These are phyloP conservation scores for Aselliscus stoliczkanus DNA, from an alignment of 2,797 vertebrate species.

Conservation along the genomic window DNA sequence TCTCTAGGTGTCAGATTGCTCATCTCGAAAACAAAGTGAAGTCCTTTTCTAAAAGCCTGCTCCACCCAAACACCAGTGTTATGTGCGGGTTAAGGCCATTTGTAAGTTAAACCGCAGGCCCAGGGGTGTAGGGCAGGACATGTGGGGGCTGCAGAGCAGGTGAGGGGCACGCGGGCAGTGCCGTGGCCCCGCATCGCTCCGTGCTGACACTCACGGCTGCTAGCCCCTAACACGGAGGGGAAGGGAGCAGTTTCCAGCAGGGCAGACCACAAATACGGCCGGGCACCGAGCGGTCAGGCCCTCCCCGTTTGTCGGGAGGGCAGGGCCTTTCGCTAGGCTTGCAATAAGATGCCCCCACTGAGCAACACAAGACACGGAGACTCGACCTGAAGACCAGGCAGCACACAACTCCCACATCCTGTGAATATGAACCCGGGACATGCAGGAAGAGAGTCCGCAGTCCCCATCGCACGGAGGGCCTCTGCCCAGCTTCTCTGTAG, in stretches of 20 bases:
- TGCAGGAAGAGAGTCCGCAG: background rate
- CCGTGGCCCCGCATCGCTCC: rapidly evolving
- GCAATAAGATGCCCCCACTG: background rate
- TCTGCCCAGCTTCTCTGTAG: rapidly evolving
- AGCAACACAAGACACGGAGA: background rate
- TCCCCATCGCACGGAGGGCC: rapidly evolving
- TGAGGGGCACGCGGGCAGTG: rapidly evolving
- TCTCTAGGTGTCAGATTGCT: background rate
- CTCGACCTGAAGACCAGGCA: background rate
- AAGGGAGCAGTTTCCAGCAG: background rate
- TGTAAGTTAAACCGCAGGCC: background rate
- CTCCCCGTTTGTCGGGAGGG: background rate
- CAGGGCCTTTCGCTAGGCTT: background rate
- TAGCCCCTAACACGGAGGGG: rapidly evolving
- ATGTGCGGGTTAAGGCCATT: rapidly evolving
- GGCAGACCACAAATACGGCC: background rate
- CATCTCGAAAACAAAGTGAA: background rate
- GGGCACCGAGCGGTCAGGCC: rapidly evolving
- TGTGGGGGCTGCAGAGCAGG: background rate
- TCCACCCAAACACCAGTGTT: rapidly evolving
- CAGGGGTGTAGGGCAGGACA: rapidly evolving
- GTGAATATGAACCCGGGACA: rapidly evolving
- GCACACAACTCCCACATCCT: background rate
- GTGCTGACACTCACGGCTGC: background rate
- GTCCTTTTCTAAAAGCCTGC: background rate